Evolutionary conservation across 2,797 vertebrate species (phyloP).

Genomic region (Gorsachius magnificus): DNA sequence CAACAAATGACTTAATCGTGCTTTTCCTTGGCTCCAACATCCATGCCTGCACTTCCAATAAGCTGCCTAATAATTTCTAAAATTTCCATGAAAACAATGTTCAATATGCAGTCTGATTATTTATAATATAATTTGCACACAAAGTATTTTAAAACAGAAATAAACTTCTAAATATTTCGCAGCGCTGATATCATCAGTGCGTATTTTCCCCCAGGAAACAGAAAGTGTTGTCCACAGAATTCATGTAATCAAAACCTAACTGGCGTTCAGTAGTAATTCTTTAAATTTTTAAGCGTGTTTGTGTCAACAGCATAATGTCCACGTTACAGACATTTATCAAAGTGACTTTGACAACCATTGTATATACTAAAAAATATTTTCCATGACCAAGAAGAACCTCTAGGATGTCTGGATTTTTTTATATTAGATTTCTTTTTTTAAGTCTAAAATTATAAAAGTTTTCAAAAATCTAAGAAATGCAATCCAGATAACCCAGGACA

Average conservation of each 20-base stretch:
- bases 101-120: background rate
- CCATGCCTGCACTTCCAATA: background rate
- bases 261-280: background rate
- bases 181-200: background rate
- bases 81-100: background rate
- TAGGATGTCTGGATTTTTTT: background rate
- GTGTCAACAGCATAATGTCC: background rate
- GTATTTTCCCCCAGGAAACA: background rate
- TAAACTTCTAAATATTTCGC: background rate
- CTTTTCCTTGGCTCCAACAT: background rate
- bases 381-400: background rate
- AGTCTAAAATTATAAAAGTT: background rate
- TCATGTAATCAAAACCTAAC: background rate
- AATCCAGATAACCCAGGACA: background rate
- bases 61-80: background rate
- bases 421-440: background rate
- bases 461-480: background rate
- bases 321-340: background rate
- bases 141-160: background rate
- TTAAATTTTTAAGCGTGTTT: background rate
- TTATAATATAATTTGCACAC: background rate
- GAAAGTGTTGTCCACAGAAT: background rate
- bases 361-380: background rate
- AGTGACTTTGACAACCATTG: background rate
- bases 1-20: background rate